Base-by-base conservation (phyloP, 2,797 vertebrate species). In the Notolepis coatsorum region DNA sequence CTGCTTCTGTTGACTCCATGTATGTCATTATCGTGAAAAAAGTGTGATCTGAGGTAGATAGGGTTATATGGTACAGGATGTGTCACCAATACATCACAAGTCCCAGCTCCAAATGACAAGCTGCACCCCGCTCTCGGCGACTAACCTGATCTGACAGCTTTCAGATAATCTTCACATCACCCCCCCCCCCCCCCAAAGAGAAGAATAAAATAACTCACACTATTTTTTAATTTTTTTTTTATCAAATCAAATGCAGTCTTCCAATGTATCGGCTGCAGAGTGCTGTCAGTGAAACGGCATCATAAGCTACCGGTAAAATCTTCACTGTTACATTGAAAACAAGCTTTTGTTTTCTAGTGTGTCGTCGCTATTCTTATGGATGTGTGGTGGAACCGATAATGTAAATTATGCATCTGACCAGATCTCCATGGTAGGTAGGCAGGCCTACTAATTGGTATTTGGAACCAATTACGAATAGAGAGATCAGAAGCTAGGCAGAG, bases 81-180 rank as follows among this genome's bases (percentile, higher is more conserved):
- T 38, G 69, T 82, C 75, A 71, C 66, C 13, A 23, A 35, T 24
- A 53, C 65, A 53, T n/a, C n/a, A n/a, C n/a, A 58, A 68, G 77
- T 76, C 75, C 67, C 72, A 63, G 58, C 68, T 60, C 33, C 20
- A 18, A 75, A 80, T 50, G 6, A 69, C 59, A 43, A 70, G 35
- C 73, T 79, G n/a, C n/a, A n/a, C n/a, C n/a, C n/a, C n/a, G n/a
- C 48, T 9, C 62, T 68, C n/a, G 75, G 73, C 84, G 84, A 86
- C 80, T 81, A 78, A 79, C 71, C 67, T 84, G 73, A 88, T 80
- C 73, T 77, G 84, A 84, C 84, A 88, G 79, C 80, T 80, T 87
- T 87, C 80, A 88, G 73, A 82, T 85, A 78, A 82, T 84, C 73
- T 87, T 70, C 73, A 51, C 77, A 81, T 87, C 76, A 81, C 75